Base-by-base conservation (phyloP, 2,113 vertebrate species). In the Hyaena hyaena region DNA sequence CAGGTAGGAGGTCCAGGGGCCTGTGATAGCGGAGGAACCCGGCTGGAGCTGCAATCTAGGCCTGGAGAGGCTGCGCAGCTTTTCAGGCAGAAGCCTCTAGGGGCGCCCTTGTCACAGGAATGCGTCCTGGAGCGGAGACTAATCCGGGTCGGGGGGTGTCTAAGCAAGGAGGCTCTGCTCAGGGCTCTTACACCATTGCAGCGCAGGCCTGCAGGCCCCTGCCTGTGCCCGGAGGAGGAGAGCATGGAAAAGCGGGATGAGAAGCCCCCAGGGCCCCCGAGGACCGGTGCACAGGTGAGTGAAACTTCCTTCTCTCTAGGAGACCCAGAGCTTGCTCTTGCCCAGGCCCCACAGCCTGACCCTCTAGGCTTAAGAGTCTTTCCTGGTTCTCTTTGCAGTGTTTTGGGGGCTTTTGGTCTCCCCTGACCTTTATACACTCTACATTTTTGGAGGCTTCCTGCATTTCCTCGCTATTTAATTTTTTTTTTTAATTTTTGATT, bases 201-300 rank as follows among this genome's bases (percentile, higher is more conserved):
- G 81, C 65, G 39, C 68, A 21, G 50, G 81, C 66, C 61, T 50
- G 66, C 33, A 80, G 28, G 26, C 33, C 63, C 39, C 45, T 33
- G 63, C 73, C 76, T 2, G 0, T 28, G 16, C 35, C 35, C 39
- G 77, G 65, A 94, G 53, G 79, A 80, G 53, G 74, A 81, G 58
- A 95, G 63, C 88, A 97, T 97, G 97, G 97, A 97, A 11, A 85
- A 53, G 31, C 76, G 0, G 66, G 96, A 94, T 19, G 93, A 95
- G 28, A 96, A 94, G 88, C 84, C 84, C 28, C 90, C 5, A 1
- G 88, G 9, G 12, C 23, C 97, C 61, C 73, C 39, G 12, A 80
- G 77, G 85, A 82, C 81, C 61, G 43, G 35, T 4, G 0, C 0
- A 0, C 96, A 93, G 95, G 98, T 97, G 45, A 97, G 97, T 94